Conservation (phyloP, 2,797 vertebrate species). For the Huso huso region DNA sequence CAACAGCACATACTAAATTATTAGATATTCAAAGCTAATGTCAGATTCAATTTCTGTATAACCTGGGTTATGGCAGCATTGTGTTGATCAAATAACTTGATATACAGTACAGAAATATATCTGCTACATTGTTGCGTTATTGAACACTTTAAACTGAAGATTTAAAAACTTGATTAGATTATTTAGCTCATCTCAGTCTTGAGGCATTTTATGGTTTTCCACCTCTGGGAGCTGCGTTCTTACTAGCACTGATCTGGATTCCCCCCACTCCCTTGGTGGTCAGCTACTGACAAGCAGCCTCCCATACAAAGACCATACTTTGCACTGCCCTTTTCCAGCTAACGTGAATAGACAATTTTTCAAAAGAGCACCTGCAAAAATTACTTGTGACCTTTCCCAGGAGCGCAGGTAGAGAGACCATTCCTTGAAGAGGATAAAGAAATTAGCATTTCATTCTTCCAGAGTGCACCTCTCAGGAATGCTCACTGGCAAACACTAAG, state of each 20-base stretch:
- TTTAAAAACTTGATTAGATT: no score
- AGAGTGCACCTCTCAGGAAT: conserved; percentile 65
- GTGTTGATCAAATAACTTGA: no score
- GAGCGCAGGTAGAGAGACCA: conserved; percentile 40
- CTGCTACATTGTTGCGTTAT: no score
- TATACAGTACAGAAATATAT: no score
- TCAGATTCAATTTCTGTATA: no score
- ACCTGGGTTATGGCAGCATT: no score
- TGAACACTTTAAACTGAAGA: no score
- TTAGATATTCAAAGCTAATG: no score
- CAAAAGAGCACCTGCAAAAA: conserved; percentile 45
- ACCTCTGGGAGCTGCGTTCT: conserved; percentile 5
- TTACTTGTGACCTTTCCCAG: conserved; percentile 69
- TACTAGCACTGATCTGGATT: conserved; percentile 9
- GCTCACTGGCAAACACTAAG: conserved; percentile 57
- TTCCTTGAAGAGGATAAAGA: conserved; percentile 56
- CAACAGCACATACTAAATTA: no score
- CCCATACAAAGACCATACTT: conserved; percentile 15
- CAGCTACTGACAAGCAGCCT: conserved; percentile 20
- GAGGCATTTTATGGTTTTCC: conserved; percentile 9
- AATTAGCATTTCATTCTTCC: conserved; percentile 64
- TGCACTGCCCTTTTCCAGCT: conserved; percentile 12
- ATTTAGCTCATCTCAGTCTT: background rate
- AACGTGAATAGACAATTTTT: conserved; percentile 31
- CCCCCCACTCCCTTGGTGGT: conserved; percentile 41